Base-by-base conservation (phyloP, 2,113 vertebrate species). In the Orycteropus afer region DNA sequence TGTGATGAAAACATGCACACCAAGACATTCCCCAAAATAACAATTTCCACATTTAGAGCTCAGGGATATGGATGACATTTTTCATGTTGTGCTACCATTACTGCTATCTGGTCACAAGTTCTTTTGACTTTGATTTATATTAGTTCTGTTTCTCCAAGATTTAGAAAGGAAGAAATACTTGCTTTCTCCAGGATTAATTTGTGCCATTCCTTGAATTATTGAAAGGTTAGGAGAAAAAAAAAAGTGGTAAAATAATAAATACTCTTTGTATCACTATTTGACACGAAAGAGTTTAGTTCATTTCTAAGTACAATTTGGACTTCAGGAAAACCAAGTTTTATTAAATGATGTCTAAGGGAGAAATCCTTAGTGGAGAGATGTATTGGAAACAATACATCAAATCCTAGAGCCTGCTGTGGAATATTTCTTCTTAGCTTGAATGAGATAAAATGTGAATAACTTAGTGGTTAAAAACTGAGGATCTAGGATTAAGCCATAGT, bases 151-250 rank as follows among this genome's bases (percentile, higher is more conserved):
- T 96, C 91, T 49, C 49, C 34, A 88, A 73, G 67, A 87, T 88
- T 82, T 40, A 87, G 15, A 25, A 90, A 67, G 87, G 29, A 95
- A 40, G 37, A 81, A 93, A 49, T 78, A 59, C 47, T 67, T 86
- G 37, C 51, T 90, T 95, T 88, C 51, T 51, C 45, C 10, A 69
- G 10, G 34, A 17, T 82, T 93, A 89, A 91, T 93, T 73, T 83
- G 27, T 87, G 37, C 25, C 37, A 23, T 96, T 91, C n/a, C 82
- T 95, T 95, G 53, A 95, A 93, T 85, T 93, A 93, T 59, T 94
- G 18, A 90, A 89, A 95, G 20, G 2, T 87, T 92, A 89, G 40
- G 74, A 87, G 37, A 17, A 29, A 42, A 71, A 91, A 86, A 45
- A 63, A 32, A n/a, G n/a, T 76, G 40, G 1, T 80, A 74, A 89